Conservation (phyloP, 1,140 invertebrate genomes). For the Holcopasites calliopsidis region DNA sequence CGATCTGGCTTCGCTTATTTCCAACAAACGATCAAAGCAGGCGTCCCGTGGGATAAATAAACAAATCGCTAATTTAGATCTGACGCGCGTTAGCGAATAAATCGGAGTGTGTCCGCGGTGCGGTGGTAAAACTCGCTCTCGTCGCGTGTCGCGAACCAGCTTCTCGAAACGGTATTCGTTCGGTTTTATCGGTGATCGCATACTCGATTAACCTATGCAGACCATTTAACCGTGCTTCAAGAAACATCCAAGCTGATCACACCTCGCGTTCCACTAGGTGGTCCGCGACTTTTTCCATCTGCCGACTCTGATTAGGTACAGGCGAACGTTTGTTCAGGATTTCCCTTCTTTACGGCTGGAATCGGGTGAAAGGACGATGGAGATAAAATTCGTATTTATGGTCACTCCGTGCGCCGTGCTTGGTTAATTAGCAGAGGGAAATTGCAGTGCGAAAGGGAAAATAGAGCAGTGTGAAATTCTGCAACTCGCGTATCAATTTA, state of each 20-base stretch:
- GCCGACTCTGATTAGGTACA: background rate
- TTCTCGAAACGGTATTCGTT: background rate
- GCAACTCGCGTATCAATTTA: no score
- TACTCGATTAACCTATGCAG: background rate
- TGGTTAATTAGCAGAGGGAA: no score
- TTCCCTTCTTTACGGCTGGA: background rate
- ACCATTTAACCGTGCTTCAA: background rate
- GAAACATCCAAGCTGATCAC: background rate
- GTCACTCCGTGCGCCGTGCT: no score
- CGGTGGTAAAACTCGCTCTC: background rate
- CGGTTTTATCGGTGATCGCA: slow-evolving; percentile 16
- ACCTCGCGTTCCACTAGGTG: background rate
- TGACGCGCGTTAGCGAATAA: background rate
- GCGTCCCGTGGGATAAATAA: slow-evolving; percentile 1
- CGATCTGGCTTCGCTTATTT: background rate
- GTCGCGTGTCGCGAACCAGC: background rate
- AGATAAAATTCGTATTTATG: no score
- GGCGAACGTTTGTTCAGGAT: background rate
- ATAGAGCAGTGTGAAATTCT: no score
- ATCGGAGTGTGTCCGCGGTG: background rate
- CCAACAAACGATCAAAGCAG: background rate
- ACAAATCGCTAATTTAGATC: background rate
- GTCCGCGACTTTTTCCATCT: background rate
- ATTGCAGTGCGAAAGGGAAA: no score
- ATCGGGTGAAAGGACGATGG: background rate